Evolutionary conservation across 2,888 invertebrate species (phyloP), one percentile per base, ranked within the genome.

Genomic region (Lacanobia oleracea): DNA sequence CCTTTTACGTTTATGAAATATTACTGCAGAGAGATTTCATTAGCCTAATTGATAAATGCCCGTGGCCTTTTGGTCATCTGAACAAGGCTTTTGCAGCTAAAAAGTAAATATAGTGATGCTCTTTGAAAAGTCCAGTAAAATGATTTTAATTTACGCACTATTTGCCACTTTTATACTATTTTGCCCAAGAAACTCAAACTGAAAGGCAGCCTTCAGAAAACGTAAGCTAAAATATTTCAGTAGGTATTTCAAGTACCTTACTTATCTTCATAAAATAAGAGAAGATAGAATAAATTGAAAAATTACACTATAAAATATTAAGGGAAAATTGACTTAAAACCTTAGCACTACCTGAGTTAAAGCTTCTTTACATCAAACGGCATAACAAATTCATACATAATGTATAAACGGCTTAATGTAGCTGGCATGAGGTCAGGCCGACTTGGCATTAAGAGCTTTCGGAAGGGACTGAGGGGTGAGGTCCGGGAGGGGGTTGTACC

Each of bases 351-450:
- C 94, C 94, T 94, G 93, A 91, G 91, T 92, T 93, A 92, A 94
- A 93, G 94, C 96, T 94, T 94, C 94, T 95, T 95, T 94, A 95
- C 95, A 95, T 96, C 95, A 96, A 96, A 95, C 94, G 92, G 95
- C 95, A 95, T 95, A 95, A 95, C 94, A 95, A 94, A 95, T 94
- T 96, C 95, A 96, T 95, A 95, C 95, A 96, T 96, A 91, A 95
- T 96, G 95, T 95, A 96, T 95, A 94, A 94, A 94, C 94, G 93
- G 94, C 95, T 95, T 96, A 95, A 96, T 95, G 96, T 95, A 94
- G 93, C 93, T 91, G 93, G 91, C 94, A 94, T 94, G 95, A 95
- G 95, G 95, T 96, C 95, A 96, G 94, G 92, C 91, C 90, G 92
- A 93, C 91, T 93, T 91, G 92, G 96, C 93, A 95, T 96, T 96